Evolutionary conservation across 2,113 vertebrate genomes (phyloP), one percentile per base, ranked within the genome.

Genomic region (Machaerirhynchus nigripectus): DNA sequence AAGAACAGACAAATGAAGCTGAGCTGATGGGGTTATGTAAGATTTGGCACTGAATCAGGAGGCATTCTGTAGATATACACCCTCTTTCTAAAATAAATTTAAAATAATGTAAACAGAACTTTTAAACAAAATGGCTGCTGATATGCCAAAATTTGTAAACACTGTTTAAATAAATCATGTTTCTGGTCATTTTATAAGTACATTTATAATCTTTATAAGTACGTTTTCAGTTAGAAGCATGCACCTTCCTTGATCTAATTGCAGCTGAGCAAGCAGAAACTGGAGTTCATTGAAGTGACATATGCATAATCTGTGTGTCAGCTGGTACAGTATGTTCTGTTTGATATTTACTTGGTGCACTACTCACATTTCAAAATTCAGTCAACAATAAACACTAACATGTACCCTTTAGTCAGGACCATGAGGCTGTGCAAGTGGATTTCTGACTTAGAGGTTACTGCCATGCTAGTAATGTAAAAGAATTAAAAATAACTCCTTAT

Each of bases 401-500:
- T 37, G 39, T 69, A 39, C 50, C 27, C 63, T 60, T 61, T 56
- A 59, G 82, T 85, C 50, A 67, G 71, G 71, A 95, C 8, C 30
- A 12, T 3, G 21, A 86, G 35, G 68, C 60, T 74, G 60, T 60
- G 52, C 60, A 33, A 91, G 47, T 9, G 16, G 12, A 9, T 57
- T 57, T 88, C 47, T 63, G 75, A 56, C 40, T 47, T 46, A 50
- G 65, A 83, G 63, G 30, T 85, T 86, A 16, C 55, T 77, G 37
- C 89, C 5, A 1, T 44, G 50, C 39, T 40, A 52, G 63, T 90
- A 24, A 28, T 49, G 9, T 63, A 67, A 31, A 77, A 64, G 52
- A 56, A 80, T 75, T 93, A 88, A 93, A 96, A 93, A 90, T 81
- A 93, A 42, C 68, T 94, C n/a, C 42, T 70, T 86, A 15, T 19